Evolutionary conservation across 1,140 invertebrate genomes (phyloP), one percentile per base, ranked within the genome.

Genomic region (Eumeta japonica): DNA sequence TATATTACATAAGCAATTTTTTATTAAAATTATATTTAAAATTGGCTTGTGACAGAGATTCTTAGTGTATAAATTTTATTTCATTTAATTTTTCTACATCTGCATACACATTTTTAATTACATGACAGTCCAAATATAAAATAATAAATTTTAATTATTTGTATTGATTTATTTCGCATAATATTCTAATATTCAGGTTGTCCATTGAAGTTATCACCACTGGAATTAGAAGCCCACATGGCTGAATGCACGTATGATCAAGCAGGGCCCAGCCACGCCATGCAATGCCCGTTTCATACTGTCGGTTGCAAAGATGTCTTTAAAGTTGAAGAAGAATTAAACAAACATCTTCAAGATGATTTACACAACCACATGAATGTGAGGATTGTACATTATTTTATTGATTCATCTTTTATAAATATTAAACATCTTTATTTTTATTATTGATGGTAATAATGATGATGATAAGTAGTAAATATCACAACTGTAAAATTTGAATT

Each of bases 191-290:
- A 55, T 60, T 3, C 43, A 74, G 66, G 88, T 29, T 91, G 89
- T 60, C 60, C 77, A 11, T 65, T 80, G 13, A 75, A 83, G 47
- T 73, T 87, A 28, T 82, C 83, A 1, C 84, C 83, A 5, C 64
- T 88, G 33, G 85, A 88, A 55, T 64, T 88, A 39, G 84, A 88
- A 46, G 51, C 68, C 1, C 87, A 89, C 58, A 66, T 85, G 39
- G 68, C 78, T 24, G 46, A 60, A 0, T 85, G 83, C 47, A 59
- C 76, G 36, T 80, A 70, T 53, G 80, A 79, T 33, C 62, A 76
- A 48, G 77, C 73, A 0, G 53, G 66, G 16, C 66, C 0, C 40
- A 48, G 1, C 62, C 55, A 20, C 38, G 46, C 0, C 52, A 62
- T 78, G 18, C 56, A 70, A 2, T 84, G 83, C 46, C 64, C 72